Evolutionary conservation across 2,888 invertebrate genomes (phyloP), one percentile per base, ranked within the genome.

Genomic region (Dyspetes luteomarginatus): DNA sequence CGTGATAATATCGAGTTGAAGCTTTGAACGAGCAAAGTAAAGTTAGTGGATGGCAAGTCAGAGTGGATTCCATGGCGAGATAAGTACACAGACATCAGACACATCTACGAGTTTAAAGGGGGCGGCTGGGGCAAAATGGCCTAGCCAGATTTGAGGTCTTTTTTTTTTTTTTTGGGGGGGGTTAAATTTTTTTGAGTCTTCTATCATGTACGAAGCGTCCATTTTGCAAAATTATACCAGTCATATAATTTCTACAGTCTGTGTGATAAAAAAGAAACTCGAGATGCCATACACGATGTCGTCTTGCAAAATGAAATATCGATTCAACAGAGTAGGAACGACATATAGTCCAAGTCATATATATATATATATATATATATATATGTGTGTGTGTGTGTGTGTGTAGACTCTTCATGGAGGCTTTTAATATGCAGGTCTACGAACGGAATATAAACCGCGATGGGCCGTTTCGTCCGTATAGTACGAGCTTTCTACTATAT

Each of bases 31-130:
- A 12, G 43, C 22, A 4, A 22, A 24, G 24, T 5, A 43, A 77
- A 72, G 82, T 83, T 82, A 83, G 82, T 77, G 64, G 83, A 82
- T 75, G 69, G 81, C 77, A 82, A 82, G 79, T 71, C 82, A 83
- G 79, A 77, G 72, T 77, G 64, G 62, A 72, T 58, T 62, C 24
- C n/a, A 43, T n/a, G 43, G 24, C n/a, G 45, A 22, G 64, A 64
- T 64, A 15, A 45, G 22, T 60, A 26, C 30, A 36, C 12, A 9
- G 36, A 36, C 36, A 36, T 36, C 36, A 0, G 36, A 36, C 36
- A 36, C 36, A 36, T 12, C 9, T 12, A 36, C 9, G 9, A 0
- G 7, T 12, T 12, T 7, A 36, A 2, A 9, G 12, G 12, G 12
- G 2, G n/a, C n/a, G n/a, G 2, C 1, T 12, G 36, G 36, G 0